Conservation (phyloP, 2,113 vertebrate genomes). For the Eonycteris spelaea region DNA sequence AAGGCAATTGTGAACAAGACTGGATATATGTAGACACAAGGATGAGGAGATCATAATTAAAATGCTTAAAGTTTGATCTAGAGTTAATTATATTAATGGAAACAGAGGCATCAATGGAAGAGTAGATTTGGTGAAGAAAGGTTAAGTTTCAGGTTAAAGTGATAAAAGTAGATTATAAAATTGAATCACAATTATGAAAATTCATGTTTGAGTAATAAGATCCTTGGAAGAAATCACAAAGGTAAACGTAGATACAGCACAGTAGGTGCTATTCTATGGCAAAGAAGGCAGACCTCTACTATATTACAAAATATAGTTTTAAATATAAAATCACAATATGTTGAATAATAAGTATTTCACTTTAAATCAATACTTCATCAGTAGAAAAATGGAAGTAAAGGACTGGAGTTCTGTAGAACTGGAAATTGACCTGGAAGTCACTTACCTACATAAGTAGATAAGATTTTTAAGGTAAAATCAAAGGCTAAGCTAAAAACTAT, state of each 20-base stretch:
- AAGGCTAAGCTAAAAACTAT: not conserved
- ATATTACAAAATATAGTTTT: not conserved
- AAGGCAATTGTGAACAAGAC: not conserved
- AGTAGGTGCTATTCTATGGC: not conserved
- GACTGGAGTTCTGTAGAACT: not conserved
- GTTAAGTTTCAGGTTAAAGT: not conserved
- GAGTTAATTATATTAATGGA: not conserved
- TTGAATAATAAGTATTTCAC: slow-evolving; percentile 17
- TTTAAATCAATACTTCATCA: not conserved
- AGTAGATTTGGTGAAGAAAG: not conserved
- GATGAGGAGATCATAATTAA: not conserved
- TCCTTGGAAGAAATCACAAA: slow-evolving; percentile 7
- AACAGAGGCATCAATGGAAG: slow-evolving; percentile 1
- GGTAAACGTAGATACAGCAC: not conserved
- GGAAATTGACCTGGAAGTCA: not conserved
- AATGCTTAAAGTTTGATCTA: slow-evolving; percentile 1
- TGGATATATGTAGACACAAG: not conserved
- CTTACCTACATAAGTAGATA: not conserved
- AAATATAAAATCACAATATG: not conserved
- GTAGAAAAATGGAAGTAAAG: slow-evolving; percentile 12
- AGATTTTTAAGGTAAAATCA: slow-evolving; percentile 48
- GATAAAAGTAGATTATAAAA: slow-evolving; percentile 18
- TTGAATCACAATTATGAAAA: slow-evolving; percentile 28
- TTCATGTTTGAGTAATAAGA: not conserved
- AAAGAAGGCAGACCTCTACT: not conserved